Conservation (phyloP, 2,888 invertebrate species). For the Drosophila mimica region DNA sequence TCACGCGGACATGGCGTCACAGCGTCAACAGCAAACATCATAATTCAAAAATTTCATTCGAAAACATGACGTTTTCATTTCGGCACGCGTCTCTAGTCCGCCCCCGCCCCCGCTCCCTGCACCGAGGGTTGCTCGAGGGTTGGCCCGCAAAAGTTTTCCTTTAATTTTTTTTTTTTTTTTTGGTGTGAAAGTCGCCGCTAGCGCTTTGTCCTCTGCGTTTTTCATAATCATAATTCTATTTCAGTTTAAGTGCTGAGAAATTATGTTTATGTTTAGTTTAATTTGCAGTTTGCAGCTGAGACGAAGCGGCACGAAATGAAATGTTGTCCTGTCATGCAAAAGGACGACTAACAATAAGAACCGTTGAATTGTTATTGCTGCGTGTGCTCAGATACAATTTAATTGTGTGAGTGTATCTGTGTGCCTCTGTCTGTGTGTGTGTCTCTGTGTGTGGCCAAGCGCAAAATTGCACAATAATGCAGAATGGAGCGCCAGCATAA, state of each 20-base stretch:
- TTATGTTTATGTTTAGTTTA: slow-evolving; percentile 75
- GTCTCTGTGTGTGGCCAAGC: slow-evolving; percentile 48
- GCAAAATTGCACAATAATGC: slow-evolving; percentile 69
- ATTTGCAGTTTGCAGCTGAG: slow-evolving; percentile 67
- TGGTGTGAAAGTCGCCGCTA: slow-evolving; percentile 67
- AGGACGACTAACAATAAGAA: slow-evolving; percentile 25
- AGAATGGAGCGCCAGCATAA: slow-evolving; percentile 28
- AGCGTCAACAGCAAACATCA: slow-evolving; percentile 69
- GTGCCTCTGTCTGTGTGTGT: slow-evolving; percentile 9
- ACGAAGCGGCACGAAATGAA: slow-evolving; percentile 25
- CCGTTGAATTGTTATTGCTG: slow-evolving; percentile 54
- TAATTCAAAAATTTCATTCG: slow-evolving; percentile 81
- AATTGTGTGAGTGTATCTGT: slow-evolving; percentile 4
- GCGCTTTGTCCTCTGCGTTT: slow-evolving; percentile 45
- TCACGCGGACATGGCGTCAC: slow-evolving; percentile 45
- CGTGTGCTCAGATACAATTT: slow-evolving; percentile 17
- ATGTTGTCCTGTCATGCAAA: slow-evolving; percentile 65
- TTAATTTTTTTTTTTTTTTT: slow-evolving; percentile 9
- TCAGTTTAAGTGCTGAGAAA: slow-evolving; percentile 72
- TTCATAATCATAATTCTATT: slow-evolving; percentile 72
- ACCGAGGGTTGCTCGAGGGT: slow-evolving; percentile 40
- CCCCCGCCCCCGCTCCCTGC: neutral
- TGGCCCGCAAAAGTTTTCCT: slow-evolving; percentile 38
- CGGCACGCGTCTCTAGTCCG: slow-evolving; percentile 59
- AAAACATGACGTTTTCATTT: slow-evolving; percentile 79